Percentiles rank a stretch among this genome's conserved stretches.
Evolutionary conservation across 2,113 vertebrate genomes (phyloP).

Genomic region (Theristicus caerulescens): DNA sequence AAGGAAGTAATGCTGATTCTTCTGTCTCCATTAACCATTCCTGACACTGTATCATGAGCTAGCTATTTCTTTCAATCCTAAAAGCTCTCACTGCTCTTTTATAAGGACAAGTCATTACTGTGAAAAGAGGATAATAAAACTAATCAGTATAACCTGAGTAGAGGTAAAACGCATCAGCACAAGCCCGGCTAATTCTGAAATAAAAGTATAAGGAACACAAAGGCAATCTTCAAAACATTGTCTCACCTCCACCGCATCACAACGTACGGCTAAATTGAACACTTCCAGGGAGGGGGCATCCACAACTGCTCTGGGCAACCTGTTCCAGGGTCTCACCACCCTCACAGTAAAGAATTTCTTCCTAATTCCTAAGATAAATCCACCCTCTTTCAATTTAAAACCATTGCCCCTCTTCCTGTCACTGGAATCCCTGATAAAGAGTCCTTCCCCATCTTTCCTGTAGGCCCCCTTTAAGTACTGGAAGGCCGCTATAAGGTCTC

Average conservation of each 20-base stretch:
- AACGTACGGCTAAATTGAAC: not conserved
- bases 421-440: not conserved
- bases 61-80: not conserved
- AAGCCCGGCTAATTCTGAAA: not conserved
- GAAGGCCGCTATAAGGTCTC: not conserved
- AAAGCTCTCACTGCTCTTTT: not conserved
- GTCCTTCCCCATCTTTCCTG: not conserved
- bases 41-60: not conserved
- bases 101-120: not conserved
- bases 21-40: not conserved
- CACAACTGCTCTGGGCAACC: not conserved
- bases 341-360: not conserved
- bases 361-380: not conserved
- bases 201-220: not conserved
- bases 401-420: not conserved
- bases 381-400: not conserved
- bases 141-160: not conserved
- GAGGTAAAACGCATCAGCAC: not conserved
- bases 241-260: not conserved
- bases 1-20: not conserved
- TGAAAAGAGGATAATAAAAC: not conserved
- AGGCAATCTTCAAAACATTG: not conserved
- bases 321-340: not conserved
- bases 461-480: not conserved
- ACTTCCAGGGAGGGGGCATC: not conserved